Evolutionary conservation across 2,113 vertebrate genomes (phyloP), one percentile per base, ranked within the genome.

Genomic region (Uria aalge): DNA sequence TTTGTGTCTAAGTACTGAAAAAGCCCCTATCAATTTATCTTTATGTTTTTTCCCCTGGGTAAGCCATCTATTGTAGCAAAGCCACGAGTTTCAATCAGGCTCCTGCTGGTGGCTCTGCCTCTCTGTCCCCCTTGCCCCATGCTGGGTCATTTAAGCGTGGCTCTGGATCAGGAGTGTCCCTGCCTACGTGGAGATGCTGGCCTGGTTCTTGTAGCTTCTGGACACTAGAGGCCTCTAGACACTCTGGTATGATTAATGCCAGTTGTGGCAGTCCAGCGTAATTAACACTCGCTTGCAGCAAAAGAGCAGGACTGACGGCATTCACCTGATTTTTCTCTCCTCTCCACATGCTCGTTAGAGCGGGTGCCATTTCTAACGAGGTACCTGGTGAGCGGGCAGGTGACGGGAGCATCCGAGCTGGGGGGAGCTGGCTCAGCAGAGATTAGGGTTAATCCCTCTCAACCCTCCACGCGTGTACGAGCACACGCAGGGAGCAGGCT

Each of bases 201-300:
- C 36, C 32, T 41, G 1, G 86, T 47, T 67, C 64, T 81, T 94
- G 95, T 96, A 48, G 22, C 68, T 66, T 90, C 90, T 87, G 92
- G 95, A 96, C 95, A 92, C 92, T 94, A 92, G 90, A 81, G 90
- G 93, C 92, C 92, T 96, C 95, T 94, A 80, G 87, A 77, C 32
- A 4, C 95, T 85, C 93, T 81, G 59, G 6, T 72, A 73, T 85
- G 90, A 21, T 78, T 19, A 45, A 26, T 19, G 14, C 30, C 22
- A 0, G 17, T 36, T 30, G 88, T 56, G 55, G 80, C 75, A 68
- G 29, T 12, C 36, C 63, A 38, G 64, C 16, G 74, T 36, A 34
- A 68, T 68, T 47, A 73, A 19, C 63, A 7, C 15, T 62, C 36
- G 4, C 74, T 14, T 23, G 74, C 45, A 84, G 62, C 32, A 21